These are phyloP conservation scores for Pipra filicauda DNA, from an alignment of 2,113 vertebrate genomes.

Conservation along the genomic window DNA sequence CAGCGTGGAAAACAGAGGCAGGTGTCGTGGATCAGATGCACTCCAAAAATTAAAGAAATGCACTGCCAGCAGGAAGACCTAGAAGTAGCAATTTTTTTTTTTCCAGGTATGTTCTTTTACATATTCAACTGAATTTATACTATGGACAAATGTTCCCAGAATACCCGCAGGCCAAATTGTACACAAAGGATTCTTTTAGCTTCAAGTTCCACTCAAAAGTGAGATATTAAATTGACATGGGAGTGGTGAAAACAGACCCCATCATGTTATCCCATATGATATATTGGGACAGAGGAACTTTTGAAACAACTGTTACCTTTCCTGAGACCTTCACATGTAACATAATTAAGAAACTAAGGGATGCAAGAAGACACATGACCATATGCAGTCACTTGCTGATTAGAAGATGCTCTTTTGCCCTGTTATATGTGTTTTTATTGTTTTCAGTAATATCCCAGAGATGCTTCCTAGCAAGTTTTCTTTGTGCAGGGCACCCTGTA, in stretches of 20 bases:
- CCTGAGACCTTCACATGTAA: not conserved
- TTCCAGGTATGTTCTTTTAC: slow-evolving; percentile 37
- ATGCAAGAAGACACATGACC: not conserved
- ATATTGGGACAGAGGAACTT: not conserved
- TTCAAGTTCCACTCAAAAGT: not conserved
- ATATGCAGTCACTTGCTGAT: not conserved
- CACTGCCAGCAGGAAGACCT: slow-evolving; percentile 42
- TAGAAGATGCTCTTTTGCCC: not conserved
- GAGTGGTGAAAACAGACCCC: slow-evolving; percentile 22
- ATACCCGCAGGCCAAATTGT: slow-evolving; percentile 29
- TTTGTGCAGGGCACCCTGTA: not conserved
- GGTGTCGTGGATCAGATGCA: not conserved
- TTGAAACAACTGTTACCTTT: slow-evolving; percentile 9
- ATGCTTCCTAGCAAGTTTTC: not conserved
- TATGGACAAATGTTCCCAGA: slow-evolving; percentile 41
- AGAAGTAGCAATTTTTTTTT: not conserved
- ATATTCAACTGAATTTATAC: slow-evolving; percentile 45
- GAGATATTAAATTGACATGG: not conserved
- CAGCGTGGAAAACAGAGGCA: not conserved
- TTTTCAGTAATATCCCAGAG: not conserved
- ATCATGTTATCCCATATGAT: slow-evolving; percentile 4
- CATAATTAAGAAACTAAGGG: not conserved
- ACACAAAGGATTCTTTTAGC: slow-evolving; percentile 48
- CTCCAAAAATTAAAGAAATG: slow-evolving; percentile 14
- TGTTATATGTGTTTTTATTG: not conserved